phyloP scores from a whole-genome alignment of 2,797 vertebrate species.

The Bradypodion pumilum region DNA sequence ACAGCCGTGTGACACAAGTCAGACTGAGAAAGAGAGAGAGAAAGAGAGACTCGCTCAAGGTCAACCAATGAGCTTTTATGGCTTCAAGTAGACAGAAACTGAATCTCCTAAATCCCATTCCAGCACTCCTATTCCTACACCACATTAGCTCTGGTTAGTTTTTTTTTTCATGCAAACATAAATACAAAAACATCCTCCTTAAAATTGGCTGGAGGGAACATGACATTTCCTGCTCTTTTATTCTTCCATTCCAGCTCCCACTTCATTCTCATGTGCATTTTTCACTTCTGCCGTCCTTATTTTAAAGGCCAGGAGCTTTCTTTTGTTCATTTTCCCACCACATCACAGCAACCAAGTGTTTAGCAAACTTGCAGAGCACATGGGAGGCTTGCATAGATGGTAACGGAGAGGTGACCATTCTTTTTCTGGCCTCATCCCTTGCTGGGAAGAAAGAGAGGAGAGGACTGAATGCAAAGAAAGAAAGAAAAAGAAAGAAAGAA shows the following conservation, averaged over 20 bases:
- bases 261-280: not conserved
- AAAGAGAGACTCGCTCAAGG: too few species aligned
- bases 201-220: not conserved
- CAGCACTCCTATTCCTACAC: too few species aligned
- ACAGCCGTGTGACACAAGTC: not conserved
- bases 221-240: not conserved
- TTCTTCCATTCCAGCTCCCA: not conserved
- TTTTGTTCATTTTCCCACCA: not conserved
- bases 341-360: not conserved
- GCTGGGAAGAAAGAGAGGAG: too few species aligned
- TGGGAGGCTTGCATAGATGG: not conserved
- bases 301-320: not conserved
- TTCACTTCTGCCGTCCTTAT: not conserved
- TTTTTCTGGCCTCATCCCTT: not conserved
- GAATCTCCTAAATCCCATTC: too few species aligned
- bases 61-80: too few species aligned
- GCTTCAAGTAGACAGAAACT: too few species aligned
- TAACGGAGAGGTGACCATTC: not conserved
- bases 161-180: not conserved
- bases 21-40: not conserved
- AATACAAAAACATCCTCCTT: not conserved
- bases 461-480: not conserved
- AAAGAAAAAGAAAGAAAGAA: not conserved
- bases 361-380: not conserved
- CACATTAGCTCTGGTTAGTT: too few species aligned